Conservation (phyloP, 2,888 invertebrate species). For the Temnothorax unifasciatus region DNA sequence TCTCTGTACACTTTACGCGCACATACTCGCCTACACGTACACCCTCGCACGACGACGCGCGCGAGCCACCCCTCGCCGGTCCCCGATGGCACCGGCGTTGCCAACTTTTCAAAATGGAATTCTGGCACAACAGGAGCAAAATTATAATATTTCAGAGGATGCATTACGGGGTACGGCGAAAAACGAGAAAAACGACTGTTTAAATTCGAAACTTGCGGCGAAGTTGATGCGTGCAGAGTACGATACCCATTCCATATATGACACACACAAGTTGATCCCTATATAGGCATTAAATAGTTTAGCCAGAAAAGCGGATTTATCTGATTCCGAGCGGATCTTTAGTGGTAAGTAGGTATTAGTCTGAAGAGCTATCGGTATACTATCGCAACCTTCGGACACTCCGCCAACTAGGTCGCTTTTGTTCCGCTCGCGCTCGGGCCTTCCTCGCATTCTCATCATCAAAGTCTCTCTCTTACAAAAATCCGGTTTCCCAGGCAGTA, state of each 20-base stretch:
- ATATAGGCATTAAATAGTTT: neutral
- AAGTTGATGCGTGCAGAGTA: neutral
- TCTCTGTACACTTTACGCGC: constrained; percentile 68
- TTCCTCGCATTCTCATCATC: neutral
- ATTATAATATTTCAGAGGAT: constrained; percentile 21
- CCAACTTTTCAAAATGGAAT: constrained; percentile 46
- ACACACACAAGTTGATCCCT: neutral
- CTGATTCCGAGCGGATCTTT: neutral
- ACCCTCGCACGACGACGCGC: constrained; percentile 54
- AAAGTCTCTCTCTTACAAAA: constrained; percentile 24
- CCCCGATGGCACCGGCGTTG: constrained; percentile 33
- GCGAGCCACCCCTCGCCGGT: constrained; percentile 25
- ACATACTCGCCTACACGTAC: constrained; percentile 49
- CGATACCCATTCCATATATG: neutral
- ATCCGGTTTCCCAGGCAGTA: constrained; percentile 41
- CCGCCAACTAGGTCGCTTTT: constrained; percentile 40
- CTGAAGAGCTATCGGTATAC: constrained; percentile 1
- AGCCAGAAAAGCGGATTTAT: neutral
- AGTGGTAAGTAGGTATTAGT: constrained; percentile 6
- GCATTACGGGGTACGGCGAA: neutral
- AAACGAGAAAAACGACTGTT: neutral
- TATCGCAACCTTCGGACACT: constrained; percentile 1
- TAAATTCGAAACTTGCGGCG: neutral
- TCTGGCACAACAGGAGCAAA: constrained; percentile 16
- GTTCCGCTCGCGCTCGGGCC: constrained; percentile 31